Evolutionary conservation across 2,888 invertebrate genomes (phyloP), one percentile per base, ranked within the genome.

Genomic region (Philhelius pedissequus): DNA sequence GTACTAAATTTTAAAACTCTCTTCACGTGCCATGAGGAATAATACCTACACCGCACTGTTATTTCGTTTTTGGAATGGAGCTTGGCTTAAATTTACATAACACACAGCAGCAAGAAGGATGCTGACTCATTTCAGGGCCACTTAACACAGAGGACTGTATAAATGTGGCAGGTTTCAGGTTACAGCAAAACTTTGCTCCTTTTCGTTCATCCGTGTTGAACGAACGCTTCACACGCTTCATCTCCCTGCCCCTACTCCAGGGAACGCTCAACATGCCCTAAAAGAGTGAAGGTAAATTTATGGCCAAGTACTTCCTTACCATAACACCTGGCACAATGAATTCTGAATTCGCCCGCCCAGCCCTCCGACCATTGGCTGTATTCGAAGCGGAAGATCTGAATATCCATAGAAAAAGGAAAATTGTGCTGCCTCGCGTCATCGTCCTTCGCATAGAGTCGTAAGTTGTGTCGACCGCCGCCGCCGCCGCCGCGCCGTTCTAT

Each of bases 61-160:
- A 66, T 60, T 50, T 27, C 50, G 50, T 11, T 40, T 64, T 32
- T 13, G 48, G 3, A 48, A 48, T 64, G 64, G n/a, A 32, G 27
- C 58, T 52, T 38, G 32, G 58, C 25, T 40, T 54, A 64, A 75
- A 75, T 83, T 83, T 83, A 60, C 83, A 83, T 75, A 81, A 71
- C 80, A 80, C 74, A 79, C 48, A 48, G 48, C 11, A 48, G 8
- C n/a, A 32, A 50, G 60, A 77, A 64, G 56, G 74, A 83, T 79
- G 79, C 79, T 83, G 83, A 79, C 69, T 79, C 70, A 83, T 83
- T 83, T 79, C 83, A 79, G 79, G 74, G 79, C 83, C 83, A 83
- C 83, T 79, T 83, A 83, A 79, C 83, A 79, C 58, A 43, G 35
- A 60, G 25, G 11, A 43, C 74, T 69, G 52, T 32, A 56, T 64